Evolutionary conservation across 2,797 vertebrate genomes (phyloP), one percentile per base, ranked within the genome.

Genomic region (Sparidentex hasta): DNA sequence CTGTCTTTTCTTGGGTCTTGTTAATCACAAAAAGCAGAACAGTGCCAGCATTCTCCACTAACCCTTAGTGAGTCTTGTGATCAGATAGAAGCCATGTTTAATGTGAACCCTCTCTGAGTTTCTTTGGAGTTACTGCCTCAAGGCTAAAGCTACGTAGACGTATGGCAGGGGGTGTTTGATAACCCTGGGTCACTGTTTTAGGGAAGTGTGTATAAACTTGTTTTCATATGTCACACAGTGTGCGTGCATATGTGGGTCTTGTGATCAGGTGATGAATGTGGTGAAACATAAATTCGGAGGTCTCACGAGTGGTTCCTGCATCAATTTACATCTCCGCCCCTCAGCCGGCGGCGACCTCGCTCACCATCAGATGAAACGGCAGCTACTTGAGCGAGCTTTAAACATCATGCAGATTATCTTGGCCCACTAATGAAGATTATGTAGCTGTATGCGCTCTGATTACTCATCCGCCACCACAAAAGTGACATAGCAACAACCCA

Each of bases 121-220:
- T 55, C 17, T 61, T 20, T 65, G 16, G 9, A 20, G 38, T 75
- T 18, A 2, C 13, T 51, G 29, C 50, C 43, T 69, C 2, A 5
- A 43, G 23, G 25, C 1, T 43, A 20, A n/a, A 56, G 27, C 17
- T 59, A 47, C 7, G 56, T 1, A 27, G 9, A 56, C 14, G 66
- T 1, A 58, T 27, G 25, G 5, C 20, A 16, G 3, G 16, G 3
- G 16, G 3, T 3, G 18, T 44, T 61, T 65, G 20, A 4, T 38
- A 25, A 67, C 57, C 7, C 23, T 47, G 4, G 20, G 14, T 29
- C 41, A 48, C 7, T n/a, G 13, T 1, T 87, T 88, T 91, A 11
- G 78, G 91, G 88, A 90, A 89, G 82, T 80, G 64, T 0, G n/a
- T 59, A 65, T 2, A 9, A 80, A 8, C 13, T 18, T 38, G 47